phyloP scores from a whole-genome alignment of 2,113 vertebrate genomes.

The Meleagris gallopavo region DNA sequence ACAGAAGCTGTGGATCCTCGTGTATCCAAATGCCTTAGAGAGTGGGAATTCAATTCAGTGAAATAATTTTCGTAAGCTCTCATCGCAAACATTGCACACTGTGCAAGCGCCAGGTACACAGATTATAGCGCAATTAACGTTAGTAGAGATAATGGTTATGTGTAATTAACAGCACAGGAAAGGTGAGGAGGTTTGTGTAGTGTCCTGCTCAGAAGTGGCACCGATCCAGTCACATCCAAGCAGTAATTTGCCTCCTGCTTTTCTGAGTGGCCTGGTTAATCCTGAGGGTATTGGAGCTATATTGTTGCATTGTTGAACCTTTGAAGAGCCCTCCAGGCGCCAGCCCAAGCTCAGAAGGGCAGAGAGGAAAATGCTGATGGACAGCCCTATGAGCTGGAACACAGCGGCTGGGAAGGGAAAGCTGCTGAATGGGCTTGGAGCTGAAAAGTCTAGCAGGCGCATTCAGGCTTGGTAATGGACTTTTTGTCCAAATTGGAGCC shows the following conservation, averaged over 20 bases:
- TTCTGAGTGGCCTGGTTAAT: not conserved
- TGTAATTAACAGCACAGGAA: not conserved
- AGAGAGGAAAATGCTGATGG: constrained; percentile 65
- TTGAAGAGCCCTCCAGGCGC: constrained; percentile 37
- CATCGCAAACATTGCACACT: not conserved
- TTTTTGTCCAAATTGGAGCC: constrained; percentile 48
- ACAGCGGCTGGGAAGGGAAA: constrained; percentile 18
- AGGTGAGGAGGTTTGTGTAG: not conserved
- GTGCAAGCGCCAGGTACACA: not conserved
- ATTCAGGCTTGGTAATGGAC: not conserved
- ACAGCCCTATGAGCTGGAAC: constrained; percentile 45
- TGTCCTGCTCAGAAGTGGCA: not conserved
- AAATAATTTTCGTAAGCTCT: not conserved
- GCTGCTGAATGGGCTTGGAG: constrained; percentile 24
- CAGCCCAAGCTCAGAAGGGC: constrained; percentile 41
- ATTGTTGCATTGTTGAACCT: not conserved
- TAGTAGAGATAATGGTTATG: not conserved
- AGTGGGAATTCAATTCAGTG: not conserved
- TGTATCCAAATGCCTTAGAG: constrained; percentile 12
- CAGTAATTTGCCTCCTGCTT: not conserved
- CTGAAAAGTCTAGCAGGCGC: constrained; percentile 51
- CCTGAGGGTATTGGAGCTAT: not conserved
- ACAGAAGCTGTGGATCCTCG: not conserved
- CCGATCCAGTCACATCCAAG: not conserved
- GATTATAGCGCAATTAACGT: not conserved